Percentiles rank a stretch among this genome's conserved stretches.
Conservation (phyloP, 2,797 vertebrate genomes). For the Oryzias dopingdopingensis region DNA sequence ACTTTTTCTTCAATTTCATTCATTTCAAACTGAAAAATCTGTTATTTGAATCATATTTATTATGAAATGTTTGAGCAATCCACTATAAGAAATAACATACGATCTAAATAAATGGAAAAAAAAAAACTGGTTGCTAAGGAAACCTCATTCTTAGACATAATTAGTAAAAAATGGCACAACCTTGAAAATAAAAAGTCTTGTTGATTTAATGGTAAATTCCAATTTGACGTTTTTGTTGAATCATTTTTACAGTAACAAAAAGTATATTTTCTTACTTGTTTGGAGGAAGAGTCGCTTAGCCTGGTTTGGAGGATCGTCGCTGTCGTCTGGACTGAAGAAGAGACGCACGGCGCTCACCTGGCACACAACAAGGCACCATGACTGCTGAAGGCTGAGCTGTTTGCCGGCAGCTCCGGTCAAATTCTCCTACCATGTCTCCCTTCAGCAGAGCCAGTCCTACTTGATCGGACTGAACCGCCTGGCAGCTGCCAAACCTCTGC, state of each 20-base stretch:
- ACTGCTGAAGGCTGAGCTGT: not conserved
- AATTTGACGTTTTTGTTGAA: not conserved
- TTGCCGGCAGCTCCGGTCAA: not conserved
- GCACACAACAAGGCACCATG: constrained; percentile 12
- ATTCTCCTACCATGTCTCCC: constrained; percentile 85
- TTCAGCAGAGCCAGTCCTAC: constrained; percentile 91
- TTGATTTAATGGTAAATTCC: not conserved
- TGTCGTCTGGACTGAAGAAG: constrained; percentile 89
- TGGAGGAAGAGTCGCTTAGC: constrained; percentile 90
- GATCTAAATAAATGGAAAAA: no score
- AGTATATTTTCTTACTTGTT: constrained; percentile 74
- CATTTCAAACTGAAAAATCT: no score
- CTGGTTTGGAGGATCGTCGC: constrained; percentile 84
- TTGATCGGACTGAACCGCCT: constrained; percentile 84
- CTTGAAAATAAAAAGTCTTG: no score
- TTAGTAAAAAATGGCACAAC: no score
- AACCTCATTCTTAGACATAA: no score
- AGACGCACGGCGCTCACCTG: constrained; percentile 87
- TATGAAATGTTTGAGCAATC: no score
- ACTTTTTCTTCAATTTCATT: not conserved
- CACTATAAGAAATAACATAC: no score
- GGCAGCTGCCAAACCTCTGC: constrained; percentile 90
- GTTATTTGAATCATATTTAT: no score
- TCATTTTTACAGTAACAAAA: not conserved
- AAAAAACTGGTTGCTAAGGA: no score